Conservation (phyloP, 2,888 invertebrate species). For the Athalia circularis region DNA sequence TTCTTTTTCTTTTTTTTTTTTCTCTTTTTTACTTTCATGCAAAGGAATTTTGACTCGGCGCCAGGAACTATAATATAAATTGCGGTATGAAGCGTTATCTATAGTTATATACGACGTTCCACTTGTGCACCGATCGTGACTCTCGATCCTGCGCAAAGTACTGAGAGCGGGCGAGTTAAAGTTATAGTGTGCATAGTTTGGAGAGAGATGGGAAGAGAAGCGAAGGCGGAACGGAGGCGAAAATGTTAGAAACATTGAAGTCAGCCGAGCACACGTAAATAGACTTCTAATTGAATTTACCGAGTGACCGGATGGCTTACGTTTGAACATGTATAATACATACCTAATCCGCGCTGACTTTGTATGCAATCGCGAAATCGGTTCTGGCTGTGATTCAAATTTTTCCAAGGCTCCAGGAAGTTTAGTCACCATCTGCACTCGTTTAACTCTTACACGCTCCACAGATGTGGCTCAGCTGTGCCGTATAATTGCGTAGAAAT, state of each 20-base stretch:
- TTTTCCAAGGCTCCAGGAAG: too few species aligned
- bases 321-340: neutral
- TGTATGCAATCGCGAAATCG: neutral
- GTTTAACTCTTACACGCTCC: neutral
- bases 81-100: neutral
- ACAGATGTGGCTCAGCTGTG: too few species aligned
- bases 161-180: too few species aligned
- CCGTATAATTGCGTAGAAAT: too few species aligned
- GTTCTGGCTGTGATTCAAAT: too few species aligned
- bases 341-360: neutral
- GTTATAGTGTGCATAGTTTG: too few species aligned
- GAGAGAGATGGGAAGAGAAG: neutral
- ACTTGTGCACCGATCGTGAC: too few species aligned
- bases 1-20: neutral
- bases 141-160: too few species aligned
- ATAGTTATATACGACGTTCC: neutral
- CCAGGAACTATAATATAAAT: neutral
- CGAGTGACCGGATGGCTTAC: neutral
- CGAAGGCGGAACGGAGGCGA: too few species aligned
- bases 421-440: neutral
- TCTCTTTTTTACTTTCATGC: neutral
- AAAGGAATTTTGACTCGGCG: constrained; percentile 11
- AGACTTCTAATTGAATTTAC: constrained; percentile 24
- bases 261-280: constrained; percentile 13
- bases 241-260: neutral